Conservation (phyloP, 2,888 invertebrate species). For the Protophormia terraenovae region DNA sequence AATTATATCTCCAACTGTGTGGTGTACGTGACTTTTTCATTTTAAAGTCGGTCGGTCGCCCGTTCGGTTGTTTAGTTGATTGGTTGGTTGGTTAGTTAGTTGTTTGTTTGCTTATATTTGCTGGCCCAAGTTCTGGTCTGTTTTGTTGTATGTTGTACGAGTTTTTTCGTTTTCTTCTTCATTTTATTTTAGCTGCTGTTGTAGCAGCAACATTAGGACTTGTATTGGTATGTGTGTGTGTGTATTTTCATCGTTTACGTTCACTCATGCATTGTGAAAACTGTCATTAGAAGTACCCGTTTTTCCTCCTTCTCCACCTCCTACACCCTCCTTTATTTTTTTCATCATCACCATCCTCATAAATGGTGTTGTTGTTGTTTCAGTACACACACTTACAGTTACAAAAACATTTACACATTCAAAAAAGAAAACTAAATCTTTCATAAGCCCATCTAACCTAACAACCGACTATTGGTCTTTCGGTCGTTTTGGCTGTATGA, state of each 20-base stretch:
- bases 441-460: conserved; percentile 38
- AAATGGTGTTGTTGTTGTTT: conserved; percentile 35
- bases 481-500: conserved; percentile 8
- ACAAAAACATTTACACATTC: background rate
- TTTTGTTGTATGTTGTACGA: conserved; percentile 30
- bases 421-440: conserved; percentile 4
- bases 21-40: conserved; percentile 67
- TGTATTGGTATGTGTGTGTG: conserved; percentile 1
- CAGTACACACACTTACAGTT: background rate
- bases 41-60: conserved; percentile 51
- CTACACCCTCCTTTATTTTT: background rate
- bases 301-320: conserved; percentile 39
- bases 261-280: conserved; percentile 66
- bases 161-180: background rate
- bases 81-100: conserved; percentile 20
- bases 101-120: conserved; percentile 13
- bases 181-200: conserved; percentile 4
- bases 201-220: conserved; percentile 20
- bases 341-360: conserved; percentile 6
- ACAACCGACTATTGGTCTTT: conserved; percentile 27
- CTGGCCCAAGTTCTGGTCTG: conserved; percentile 59
- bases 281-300: conserved; percentile 66
- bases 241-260: conserved; percentile 47
- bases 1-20: conserved; percentile 55
- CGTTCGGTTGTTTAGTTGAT: conserved; percentile 24